Base-by-base conservation (phyloP, 2,888 invertebrate genomes). In the Troides helena region DNA sequence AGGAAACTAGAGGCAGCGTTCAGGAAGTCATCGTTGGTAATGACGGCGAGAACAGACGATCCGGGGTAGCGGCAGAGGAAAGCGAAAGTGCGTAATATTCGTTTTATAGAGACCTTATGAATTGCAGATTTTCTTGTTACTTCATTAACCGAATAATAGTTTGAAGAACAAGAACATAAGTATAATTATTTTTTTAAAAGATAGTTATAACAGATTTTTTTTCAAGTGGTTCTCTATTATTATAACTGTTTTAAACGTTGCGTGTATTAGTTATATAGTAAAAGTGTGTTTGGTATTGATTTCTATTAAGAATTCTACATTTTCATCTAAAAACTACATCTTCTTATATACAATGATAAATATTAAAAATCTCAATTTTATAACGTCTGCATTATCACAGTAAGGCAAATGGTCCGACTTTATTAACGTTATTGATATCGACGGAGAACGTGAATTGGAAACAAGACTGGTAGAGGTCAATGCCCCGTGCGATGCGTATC, bases 391-490 rank as follows among this genome's bases (percentile, higher is more conserved):
- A 68, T 50, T 50, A 59, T 59, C 23, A 68, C 50, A 36, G 30
- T 63, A 46, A 23, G n/a, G n/a, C 68, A 62, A 25, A 58, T 23
- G 21, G 59, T 63, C 59, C 58, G 58, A 63, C 36, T 64, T 56
- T 59, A 65, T 65, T 60, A 65, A 57, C 36, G 25, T 43, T 69
- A 58, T 62, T 69, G 65, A 69, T 65, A 69, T 57, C 57, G 61
- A 57, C 69, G n/a, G 53, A 18, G 61, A 62, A 57, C 60, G 62
- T 57, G 57, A 53, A 69, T 69, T 61, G 69, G 69, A 69, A 69
- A 57, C 36, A 56, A 30, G 53, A 56, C 60, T 50, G 43, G 12
- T 77, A 72, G 80, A 72, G 78, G 78, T 78, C 79, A 79, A 72
- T 80, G 77, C 79, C 74, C 75, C 66, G 50, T 66, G 62, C 62